Conservation (phyloP, 2,797 vertebrate genomes). For the Cheracebus regulus region DNA sequence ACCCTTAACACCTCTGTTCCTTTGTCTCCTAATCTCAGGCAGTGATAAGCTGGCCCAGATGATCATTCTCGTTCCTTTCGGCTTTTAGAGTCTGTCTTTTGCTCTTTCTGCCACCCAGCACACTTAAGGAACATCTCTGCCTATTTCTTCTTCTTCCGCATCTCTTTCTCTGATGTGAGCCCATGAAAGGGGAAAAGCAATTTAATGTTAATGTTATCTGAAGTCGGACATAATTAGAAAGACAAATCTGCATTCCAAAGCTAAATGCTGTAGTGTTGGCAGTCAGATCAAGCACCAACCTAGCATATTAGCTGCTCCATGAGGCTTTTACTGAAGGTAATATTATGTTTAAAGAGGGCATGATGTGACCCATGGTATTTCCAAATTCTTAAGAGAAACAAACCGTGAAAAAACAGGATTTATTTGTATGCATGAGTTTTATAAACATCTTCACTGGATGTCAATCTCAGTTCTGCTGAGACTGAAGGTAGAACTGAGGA, state of each 20-base stretch:
- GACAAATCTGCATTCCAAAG: slow-evolving; percentile 58
- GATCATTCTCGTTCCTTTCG: background rate
- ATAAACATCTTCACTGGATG: background rate
- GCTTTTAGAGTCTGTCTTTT: background rate
- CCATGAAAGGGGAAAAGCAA: slow-evolving; percentile 46
- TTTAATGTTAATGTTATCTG: slow-evolving; percentile 67
- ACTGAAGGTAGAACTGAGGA: no score
- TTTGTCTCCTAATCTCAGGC: background rate
- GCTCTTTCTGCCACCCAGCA: background rate
- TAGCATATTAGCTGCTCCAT: background rate
- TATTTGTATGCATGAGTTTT: slow-evolving; percentile 31
- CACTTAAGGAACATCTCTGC: background rate
- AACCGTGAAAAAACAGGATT: background rate
- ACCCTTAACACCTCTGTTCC: background rate
- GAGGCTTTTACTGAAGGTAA: background rate
- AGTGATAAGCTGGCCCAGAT: background rate
- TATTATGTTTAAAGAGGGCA: slow-evolving; percentile 14
- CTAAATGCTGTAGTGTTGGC: background rate
- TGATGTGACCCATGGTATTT: slow-evolving; percentile 24
- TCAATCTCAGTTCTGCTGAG: no score
- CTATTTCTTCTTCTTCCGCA: background rate
- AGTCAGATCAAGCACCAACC: background rate
- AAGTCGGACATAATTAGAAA: slow-evolving; percentile 61
- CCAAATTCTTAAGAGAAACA: slow-evolving; percentile 52
- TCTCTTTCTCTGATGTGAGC: background rate